Conservation (phyloP, 2,113 vertebrate species). For the Paramormyrops kingsleyae region DNA sequence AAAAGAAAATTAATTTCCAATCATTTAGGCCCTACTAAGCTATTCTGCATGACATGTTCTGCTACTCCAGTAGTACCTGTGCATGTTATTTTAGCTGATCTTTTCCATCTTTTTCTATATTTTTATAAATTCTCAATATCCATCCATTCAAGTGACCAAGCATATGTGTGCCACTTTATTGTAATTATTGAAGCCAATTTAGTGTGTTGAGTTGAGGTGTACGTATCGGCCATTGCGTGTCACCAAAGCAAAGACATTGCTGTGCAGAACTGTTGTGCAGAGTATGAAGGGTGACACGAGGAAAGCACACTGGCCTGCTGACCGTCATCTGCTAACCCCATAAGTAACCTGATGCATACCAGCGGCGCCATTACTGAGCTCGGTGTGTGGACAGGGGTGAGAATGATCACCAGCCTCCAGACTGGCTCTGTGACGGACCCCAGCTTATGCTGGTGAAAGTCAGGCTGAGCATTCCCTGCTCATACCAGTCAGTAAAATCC, state of each 20-base stretch:
- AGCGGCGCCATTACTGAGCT: background rate
- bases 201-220: too few relatives aligned
- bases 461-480: background rate
- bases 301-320: background rate
- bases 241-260: background rate
- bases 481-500: background rate
- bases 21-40: background rate
- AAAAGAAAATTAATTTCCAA: background rate
- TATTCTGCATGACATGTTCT: background rate
- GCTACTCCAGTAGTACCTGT: background rate
- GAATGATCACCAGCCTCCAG: background rate
- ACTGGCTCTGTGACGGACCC: background rate
- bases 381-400: background rate
- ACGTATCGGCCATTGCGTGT: background rate
- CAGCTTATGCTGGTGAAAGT: background rate
- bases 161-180: background rate
- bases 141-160: too few relatives aligned
- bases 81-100: background rate
- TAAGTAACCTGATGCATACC: background rate
- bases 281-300: background rate
- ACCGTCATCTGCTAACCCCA: conserved; percentile 1
- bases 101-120: background rate
- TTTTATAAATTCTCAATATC: background rate
- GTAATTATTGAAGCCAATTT: background rate
- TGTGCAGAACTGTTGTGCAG: background rate